phyloP scores from a whole-genome alignment of 2,797 vertebrate genomes.

The Diplodus sargus region DNA sequence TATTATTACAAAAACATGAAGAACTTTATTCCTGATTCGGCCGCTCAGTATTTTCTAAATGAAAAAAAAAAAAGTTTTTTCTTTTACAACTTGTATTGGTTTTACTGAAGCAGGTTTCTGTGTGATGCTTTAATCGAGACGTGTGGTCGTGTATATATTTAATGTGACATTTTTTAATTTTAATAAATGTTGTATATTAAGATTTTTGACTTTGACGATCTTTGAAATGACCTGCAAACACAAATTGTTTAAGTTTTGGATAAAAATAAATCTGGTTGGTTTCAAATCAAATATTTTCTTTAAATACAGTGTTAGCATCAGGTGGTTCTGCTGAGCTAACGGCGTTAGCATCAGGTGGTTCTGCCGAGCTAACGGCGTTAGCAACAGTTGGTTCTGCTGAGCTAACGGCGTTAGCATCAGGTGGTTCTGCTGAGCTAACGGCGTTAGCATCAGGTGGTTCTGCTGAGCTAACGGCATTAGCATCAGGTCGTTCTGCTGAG shows the following conservation, averaged over 20 bases:
- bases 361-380: too few relatives aligned
- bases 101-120: background rate
- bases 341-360: too few relatives aligned
- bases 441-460: too few relatives aligned
- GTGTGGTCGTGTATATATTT: background rate
- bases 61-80: background rate
- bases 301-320: background rate
- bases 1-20: background rate
- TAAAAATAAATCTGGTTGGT: background rate
- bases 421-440: too few relatives aligned
- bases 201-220: background rate
- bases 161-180: background rate
- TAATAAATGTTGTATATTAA: constrained; percentile 7
- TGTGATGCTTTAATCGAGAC: background rate
- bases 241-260: too few relatives aligned
- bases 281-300: background rate
- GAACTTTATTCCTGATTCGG: background rate
- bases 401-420: too few relatives aligned
- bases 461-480: too few relatives aligned
- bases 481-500: too few relatives aligned
- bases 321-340: too few relatives aligned
- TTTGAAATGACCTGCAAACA: background rate
- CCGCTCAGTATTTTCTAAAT: background rate
- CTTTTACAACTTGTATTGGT: background rate
- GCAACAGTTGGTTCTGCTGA: too few relatives aligned